phyloP scores from a whole-genome alignment of 2,888 invertebrate genomes.

The Phyllotreta cruciferae region DNA sequence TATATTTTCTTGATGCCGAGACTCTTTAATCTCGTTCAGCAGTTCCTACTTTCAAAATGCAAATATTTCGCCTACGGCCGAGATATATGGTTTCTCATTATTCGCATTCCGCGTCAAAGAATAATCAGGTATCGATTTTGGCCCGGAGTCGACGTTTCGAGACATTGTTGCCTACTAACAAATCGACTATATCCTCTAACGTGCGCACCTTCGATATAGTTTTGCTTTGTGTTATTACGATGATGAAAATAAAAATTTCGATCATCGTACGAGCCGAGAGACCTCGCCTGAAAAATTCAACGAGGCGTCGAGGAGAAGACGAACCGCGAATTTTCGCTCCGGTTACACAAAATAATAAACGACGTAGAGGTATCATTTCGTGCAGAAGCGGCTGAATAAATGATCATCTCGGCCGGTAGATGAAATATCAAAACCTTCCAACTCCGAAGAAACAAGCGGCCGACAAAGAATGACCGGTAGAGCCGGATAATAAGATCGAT shows the following conservation, averaged over 20 bases:
- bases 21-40: conserved; percentile 30
- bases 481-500: conserved; percentile 40
- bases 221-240: too few relatives aligned
- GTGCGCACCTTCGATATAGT: too few relatives aligned
- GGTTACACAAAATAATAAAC: too few relatives aligned
- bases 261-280: too few relatives aligned
- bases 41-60: conserved; percentile 29
- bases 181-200: conserved; percentile 4
- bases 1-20: conserved; percentile 21
- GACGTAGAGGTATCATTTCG: neutral
- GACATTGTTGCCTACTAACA: conserved; percentile 18
- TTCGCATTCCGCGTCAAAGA: conserved; percentile 24
- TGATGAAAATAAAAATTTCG: too few relatives aligned
- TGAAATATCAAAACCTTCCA: conserved; percentile 27
- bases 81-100: conserved; percentile 31
- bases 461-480: conserved; percentile 35
- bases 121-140: conserved; percentile 27
- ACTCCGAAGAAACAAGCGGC: conserved; percentile 16
- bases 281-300: too few relatives aligned
- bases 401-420: conserved; percentile 22
- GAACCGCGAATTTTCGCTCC: too few relatives aligned
- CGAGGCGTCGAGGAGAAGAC: too few relatives aligned
- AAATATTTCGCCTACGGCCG: conserved; percentile 26
- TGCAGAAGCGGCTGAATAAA: conserved; percentile 28
- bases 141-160: conserved; percentile 11